Evolutionary conservation across 2,113 vertebrate genomes (phyloP).

Genomic region (Furnarius figulus): DNA sequence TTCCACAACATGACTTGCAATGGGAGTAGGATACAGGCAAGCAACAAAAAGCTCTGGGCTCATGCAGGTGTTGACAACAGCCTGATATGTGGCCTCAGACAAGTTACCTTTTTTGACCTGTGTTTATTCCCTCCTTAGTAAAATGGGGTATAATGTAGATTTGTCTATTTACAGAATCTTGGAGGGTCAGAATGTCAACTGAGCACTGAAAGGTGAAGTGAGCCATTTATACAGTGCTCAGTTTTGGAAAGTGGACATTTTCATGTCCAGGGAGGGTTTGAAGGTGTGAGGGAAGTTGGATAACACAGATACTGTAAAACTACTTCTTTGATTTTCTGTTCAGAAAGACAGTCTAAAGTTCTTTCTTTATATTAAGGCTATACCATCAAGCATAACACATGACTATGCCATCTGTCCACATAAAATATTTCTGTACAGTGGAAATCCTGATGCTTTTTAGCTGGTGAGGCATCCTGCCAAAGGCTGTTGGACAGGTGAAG

Average conservation of each 20-base stretch:
- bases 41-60: neutral
- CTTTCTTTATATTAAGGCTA: neutral
- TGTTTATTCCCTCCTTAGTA: neutral
- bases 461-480: neutral
- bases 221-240: neutral
- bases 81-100: neutral
- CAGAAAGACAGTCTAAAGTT: neutral
- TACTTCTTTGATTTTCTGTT: neutral
- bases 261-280: neutral
- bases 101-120: neutral
- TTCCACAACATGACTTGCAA: fast-evolving
- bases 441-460: neutral
- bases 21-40: neutral
- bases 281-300: neutral
- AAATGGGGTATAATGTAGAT: neutral
- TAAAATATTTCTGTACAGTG: neutral
- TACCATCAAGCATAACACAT: neutral
- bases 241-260: neutral
- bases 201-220: neutral
- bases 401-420: neutral
- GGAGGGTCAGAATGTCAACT: neutral
- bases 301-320: neutral
- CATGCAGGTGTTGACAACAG: neutral
- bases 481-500: neutral
- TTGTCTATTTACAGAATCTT: neutral